A percentile compares a stretch with the other conserved stretches of the same genome.
These are phyloP conservation scores for Bryconaethiops microstoma DNA, from an alignment of 2,797 vertebrate species.

Conservation along the genomic window DNA sequence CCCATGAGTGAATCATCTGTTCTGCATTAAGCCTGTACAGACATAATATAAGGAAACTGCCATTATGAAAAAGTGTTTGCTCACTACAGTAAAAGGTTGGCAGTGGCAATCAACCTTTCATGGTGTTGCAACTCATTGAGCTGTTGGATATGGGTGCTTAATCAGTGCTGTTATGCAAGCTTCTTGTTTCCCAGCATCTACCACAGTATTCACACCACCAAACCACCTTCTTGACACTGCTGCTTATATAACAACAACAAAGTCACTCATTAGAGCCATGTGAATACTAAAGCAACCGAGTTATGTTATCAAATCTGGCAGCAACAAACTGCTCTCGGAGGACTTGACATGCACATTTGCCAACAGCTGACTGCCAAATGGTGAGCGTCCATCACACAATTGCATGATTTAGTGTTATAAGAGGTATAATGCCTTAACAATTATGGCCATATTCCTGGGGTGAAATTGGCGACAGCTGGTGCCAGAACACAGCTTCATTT, in stretches of 20 bases:
- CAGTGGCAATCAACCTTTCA: slow-evolving; percentile 16
- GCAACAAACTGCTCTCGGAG: not conserved
- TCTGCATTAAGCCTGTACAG: slow-evolving; percentile 18
- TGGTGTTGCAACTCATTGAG: not conserved
- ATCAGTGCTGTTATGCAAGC: slow-evolving; percentile 27
- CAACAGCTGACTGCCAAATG: slow-evolving; percentile 16
- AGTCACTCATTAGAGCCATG: slow-evolving; percentile 2
- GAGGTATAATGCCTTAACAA: slow-evolving; percentile 17
- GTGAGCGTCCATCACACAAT: slow-evolving; percentile 22
- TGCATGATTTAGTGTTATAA: slow-evolving; percentile 37
- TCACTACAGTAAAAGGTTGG: slow-evolving; percentile 4
- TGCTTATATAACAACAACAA: slow-evolving; percentile 32
- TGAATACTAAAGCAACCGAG: not conserved
- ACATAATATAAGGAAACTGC: not conserved
- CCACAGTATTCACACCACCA: not conserved
- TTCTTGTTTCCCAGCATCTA: not conserved
- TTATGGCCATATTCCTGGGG: slow-evolving; percentile 39
- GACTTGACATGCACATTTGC: not conserved
- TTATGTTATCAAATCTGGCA: not conserved
- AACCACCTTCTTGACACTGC: slow-evolving; percentile 6
- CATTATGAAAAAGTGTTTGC: slow-evolving; percentile 15
- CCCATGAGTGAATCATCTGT: slow-evolving; percentile 29
- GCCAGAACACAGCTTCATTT: slow-evolving; percentile 33
- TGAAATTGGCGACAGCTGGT: slow-evolving; percentile 61
- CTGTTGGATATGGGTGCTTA: not conserved